A percentile compares a stretch with the other conserved stretches of the same genome.
Conservation (phyloP, 35 echinoderm and acorn worm species). For the Amphiura filiformis region DNA sequence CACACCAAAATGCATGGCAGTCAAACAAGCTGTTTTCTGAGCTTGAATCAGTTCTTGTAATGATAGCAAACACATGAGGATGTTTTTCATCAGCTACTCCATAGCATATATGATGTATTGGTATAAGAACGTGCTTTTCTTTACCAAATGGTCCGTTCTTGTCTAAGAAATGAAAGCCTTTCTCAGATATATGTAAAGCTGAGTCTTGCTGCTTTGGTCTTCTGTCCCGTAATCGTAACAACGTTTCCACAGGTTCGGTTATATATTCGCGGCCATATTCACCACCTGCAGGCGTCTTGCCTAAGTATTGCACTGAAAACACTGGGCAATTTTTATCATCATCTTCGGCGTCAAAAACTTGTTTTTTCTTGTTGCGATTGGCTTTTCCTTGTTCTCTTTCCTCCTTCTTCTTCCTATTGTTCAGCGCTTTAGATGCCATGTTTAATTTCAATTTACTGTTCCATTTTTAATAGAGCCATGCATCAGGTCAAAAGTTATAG, state of each 20-base stretch:
- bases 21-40: slow-evolving; percentile 84
- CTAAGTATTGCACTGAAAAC: slow-evolving; percentile 87
- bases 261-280: slow-evolving; percentile 94
- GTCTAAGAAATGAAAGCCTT: slow-evolving; percentile 95
- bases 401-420: slow-evolving; percentile 65
- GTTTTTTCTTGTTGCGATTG: background rate
- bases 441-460: background rate
- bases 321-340: slow-evolving; percentile 60
- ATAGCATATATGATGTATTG: slow-evolving; percentile 95
- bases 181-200: slow-evolving; percentile 73
- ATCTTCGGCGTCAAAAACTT: background rate
- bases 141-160: slow-evolving; percentile 93
- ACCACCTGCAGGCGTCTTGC: slow-evolving; percentile 87
- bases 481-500: background rate
- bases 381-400: slow-evolving; percentile 33
- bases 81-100: slow-evolving; percentile 91
- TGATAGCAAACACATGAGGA: slow-evolving; percentile 92
- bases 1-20: slow-evolving; percentile 91
- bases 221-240: slow-evolving; percentile 68
- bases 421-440: slow-evolving; percentile 73
- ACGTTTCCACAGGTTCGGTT: slow-evolving; percentile 78
- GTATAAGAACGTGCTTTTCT: slow-evolving; percentile 95
- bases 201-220: slow-evolving; percentile 55
- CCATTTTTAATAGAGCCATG: background rate
- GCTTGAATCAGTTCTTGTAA: slow-evolving; percentile 83